Evolutionary conservation across 2,797 vertebrate genomes (phyloP).

Genomic region (Micromesistius poutassou): DNA sequence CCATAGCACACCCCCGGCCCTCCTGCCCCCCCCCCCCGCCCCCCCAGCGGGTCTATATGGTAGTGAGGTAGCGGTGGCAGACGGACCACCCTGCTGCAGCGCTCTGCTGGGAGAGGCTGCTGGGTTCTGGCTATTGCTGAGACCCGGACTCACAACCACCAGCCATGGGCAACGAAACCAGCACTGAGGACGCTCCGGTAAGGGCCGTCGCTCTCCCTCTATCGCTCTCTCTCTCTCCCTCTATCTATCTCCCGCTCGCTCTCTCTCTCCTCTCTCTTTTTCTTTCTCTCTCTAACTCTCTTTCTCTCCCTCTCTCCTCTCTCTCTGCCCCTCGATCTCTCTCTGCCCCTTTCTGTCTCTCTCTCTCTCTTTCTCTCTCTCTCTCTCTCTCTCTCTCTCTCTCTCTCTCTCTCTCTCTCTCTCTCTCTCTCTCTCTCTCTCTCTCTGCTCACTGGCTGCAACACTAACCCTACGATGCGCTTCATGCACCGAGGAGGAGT

Average conservation of each 20-base stretch:
- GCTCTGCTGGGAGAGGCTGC: constrained; percentile 57
- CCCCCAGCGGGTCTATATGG: not conserved
- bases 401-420: not conserved
- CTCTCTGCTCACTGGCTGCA: constrained; percentile 13
- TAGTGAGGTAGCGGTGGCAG: not conserved
- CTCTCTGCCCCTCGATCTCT: not conserved
- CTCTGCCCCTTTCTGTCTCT: not conserved
- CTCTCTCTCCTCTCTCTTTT: not conserved
- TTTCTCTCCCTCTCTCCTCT: not conserved
- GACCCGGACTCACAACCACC: not conserved
- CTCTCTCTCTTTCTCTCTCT: not conserved
- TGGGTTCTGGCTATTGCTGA: constrained; percentile 43
- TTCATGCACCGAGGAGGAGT: constrained; percentile 20
- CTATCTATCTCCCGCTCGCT: not conserved
- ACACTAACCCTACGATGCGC: constrained; percentile 9
- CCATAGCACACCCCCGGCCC: constrained; percentile 6
- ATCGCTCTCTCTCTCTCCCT: not conserved
- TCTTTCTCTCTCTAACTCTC: no score
- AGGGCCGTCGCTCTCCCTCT: constrained; percentile 46
- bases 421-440: not conserved
- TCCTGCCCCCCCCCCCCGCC: not conserved
- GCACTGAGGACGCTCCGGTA: constrained; percentile 70
- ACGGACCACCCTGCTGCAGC: constrained; percentile 20
- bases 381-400: not conserved
- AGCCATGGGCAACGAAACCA: constrained; percentile 79